Conservation (phyloP, 1,140 invertebrate species). For the Ephestia elutella region DNA sequence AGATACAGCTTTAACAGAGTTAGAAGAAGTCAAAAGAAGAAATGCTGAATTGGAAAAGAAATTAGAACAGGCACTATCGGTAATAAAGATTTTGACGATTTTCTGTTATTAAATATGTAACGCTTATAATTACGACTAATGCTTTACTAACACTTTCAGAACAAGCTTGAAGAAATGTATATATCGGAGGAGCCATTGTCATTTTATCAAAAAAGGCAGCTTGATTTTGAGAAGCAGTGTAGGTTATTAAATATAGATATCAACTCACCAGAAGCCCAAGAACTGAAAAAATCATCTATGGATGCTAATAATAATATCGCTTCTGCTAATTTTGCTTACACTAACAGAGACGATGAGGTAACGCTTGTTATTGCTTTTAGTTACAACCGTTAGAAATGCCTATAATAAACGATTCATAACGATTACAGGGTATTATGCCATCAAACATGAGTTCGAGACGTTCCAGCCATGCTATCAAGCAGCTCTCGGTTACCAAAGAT, state of each 20-base stretch:
- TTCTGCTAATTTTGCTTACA: slow-evolving; percentile 47
- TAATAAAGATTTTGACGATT: slow-evolving; percentile 35
- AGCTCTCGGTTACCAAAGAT: slow-evolving; percentile 66
- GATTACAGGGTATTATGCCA: slow-evolving; percentile 60
- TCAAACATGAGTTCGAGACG: slow-evolving; percentile 66
- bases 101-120: background rate
- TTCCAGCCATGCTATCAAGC: slow-evolving; percentile 71
- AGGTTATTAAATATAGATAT: slow-evolving; percentile 59
- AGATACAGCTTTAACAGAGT: slow-evolving; percentile 82
- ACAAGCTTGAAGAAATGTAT: slow-evolving; percentile 47
- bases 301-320: slow-evolving; percentile 49
- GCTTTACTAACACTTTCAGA: slow-evolving; percentile 56
- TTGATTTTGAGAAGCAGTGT: slow-evolving; percentile 64
- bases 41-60: slow-evolving; percentile 84
- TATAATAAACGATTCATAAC: slow-evolving; percentile 5
- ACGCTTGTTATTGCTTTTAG: slow-evolving; percentile 20
- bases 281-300: slow-evolving; percentile 39
- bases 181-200: slow-evolving; percentile 56
- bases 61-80: slow-evolving; percentile 77
- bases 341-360: slow-evolving; percentile 59
- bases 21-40: slow-evolving; percentile 85
- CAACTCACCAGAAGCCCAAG: slow-evolving; percentile 53
- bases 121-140: background rate
- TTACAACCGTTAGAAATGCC: background rate
- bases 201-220: slow-evolving; percentile 58